Conservation (phyloP, 2,888 invertebrate species). For the Cantharis rufa region DNA sequence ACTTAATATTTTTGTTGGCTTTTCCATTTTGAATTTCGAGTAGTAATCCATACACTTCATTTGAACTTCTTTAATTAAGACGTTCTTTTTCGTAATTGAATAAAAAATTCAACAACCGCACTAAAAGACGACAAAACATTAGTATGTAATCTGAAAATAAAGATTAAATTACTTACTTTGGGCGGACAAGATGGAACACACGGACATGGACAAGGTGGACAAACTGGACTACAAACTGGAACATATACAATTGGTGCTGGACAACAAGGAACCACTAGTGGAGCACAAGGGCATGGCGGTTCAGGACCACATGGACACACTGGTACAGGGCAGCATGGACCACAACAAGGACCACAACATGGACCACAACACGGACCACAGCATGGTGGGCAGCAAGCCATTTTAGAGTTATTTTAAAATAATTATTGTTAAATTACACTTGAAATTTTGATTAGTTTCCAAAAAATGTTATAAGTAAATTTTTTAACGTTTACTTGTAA, state of each 20-base stretch:
- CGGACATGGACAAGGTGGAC: constrained; percentile 27
- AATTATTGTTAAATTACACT: neutral
- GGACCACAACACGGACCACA: constrained; percentile 4
- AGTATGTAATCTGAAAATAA: neutral
- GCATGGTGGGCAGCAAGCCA: neutral
- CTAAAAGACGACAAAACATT: neutral
- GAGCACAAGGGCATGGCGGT: constrained; percentile 36
- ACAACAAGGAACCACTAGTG: constrained; percentile 35
- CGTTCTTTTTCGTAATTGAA: neutral
- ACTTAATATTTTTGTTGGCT: neutral
- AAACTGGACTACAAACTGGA: constrained; percentile 32
- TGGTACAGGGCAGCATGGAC: constrained; percentile 27
- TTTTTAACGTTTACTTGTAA: neutral
- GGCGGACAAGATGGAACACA: constrained; percentile 6
- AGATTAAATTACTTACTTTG: neutral
- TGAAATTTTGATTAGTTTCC: neutral
- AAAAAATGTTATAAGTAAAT: neutral
- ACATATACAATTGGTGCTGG: constrained; percentile 34
- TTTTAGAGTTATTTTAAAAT: neutral
- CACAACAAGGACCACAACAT: neutral
- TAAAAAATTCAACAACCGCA: neutral
- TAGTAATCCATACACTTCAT: neutral
- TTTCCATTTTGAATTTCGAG: neutral
- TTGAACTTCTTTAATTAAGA: neutral
- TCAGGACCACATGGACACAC: constrained; percentile 37